Base-by-base conservation (phyloP, 2,888 invertebrate genomes). In the Aphidius colemani region DNA sequence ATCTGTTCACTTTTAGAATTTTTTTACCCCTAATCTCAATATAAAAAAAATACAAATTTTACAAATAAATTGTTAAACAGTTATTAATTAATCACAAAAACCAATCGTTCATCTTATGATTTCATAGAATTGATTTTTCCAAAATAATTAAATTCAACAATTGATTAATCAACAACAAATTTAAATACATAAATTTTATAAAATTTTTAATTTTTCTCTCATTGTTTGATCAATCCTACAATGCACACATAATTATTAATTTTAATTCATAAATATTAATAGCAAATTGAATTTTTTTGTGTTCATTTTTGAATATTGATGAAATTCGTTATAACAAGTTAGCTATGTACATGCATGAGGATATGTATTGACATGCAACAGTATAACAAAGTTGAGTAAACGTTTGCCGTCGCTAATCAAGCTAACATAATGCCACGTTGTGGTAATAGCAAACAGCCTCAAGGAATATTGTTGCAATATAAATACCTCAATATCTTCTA, bases 361-460 rank as follows among this genome's bases (percentile, higher is more conserved):
- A 13, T 50, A 50, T 50, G 40, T 57, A 45, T 44, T 18, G 13
- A 57, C 45, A 51, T 30, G 40, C 40, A 51, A 39, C 6, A 61
- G 65, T 57, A 64, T 61, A 7, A 65, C 70, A 66, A 61, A 68
- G 69, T 66, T 67, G 64, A 73, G 79, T 76, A 81, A 81, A 82
- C 80, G 81, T 81, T 82, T 82, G 77, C 80, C 74, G 77, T 80
- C 77, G 78, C 79, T 80, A 82, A 82, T 81, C 79, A 81, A 79
- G 78, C 80, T 74, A 71, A 73, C 77, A 80, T 81, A 82, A 81
- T 82, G 75, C 79, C 76, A 70, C 68, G 71, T 74, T 73, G 69
- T 67, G 70, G 69, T 68, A 58, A 65, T 61, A 64, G 74, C 78
- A 81, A 81, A 81, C 75, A 81, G 78, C 80, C 80, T 70, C 72